These are phyloP conservation scores for Aleiodes testaceus DNA, from an alignment of 2,888 invertebrate genomes.

Conservation along the genomic window DNA sequence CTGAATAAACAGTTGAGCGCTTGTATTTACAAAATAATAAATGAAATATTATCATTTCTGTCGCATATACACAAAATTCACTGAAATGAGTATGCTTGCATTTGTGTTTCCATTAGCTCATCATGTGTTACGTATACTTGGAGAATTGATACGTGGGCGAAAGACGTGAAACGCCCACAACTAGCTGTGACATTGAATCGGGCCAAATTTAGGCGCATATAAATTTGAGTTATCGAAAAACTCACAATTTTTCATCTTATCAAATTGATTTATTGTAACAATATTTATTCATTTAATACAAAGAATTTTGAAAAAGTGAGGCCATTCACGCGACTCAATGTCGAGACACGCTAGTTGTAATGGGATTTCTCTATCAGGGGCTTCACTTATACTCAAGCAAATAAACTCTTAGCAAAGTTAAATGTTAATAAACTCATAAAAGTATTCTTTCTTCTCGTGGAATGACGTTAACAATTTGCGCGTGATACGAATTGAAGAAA, in stretches of 20 bases:
- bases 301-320: constrained; percentile 47
- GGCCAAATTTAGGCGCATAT: constrained; percentile 49
- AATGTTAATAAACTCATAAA: constrained; percentile 7
- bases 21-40: not conserved
- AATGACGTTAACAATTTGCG: no score
- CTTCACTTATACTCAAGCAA: not conserved
- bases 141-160: constrained; percentile 23
- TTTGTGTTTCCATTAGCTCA: constrained; percentile 21
- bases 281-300: constrained; percentile 35
- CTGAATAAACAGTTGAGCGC: not conserved
- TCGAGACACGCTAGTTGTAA: not conserved
- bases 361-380: not conserved
- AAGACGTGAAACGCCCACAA: constrained; percentile 9
- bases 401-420: not conserved
- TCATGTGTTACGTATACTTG: constrained; percentile 20
- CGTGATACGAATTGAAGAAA: no score
- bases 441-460: no score
- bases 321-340: constrained; percentile 39
- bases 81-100: constrained; percentile 8
- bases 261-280: not conserved
- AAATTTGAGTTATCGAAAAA: not conserved
- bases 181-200: constrained; percentile 49
- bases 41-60: constrained; percentile 29
- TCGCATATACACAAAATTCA: not conserved
- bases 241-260: not conserved